Conservation (phyloP, 2,888 invertebrate species). For the Syrista parreyssii region DNA sequence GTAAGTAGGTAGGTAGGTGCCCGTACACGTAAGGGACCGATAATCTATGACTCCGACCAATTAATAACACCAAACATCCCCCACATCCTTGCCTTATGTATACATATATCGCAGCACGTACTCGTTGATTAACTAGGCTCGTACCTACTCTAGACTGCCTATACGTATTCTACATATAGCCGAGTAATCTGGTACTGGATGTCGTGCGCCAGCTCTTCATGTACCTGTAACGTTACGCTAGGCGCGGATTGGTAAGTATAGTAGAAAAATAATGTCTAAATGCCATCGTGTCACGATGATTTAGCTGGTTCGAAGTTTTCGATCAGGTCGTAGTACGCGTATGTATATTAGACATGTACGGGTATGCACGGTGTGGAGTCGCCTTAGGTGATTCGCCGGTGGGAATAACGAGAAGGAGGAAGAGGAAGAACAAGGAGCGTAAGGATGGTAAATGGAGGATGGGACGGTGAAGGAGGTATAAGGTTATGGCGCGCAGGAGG, state of each 20-base stretch:
- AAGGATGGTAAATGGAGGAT: neutral
- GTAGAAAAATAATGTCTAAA: neutral
- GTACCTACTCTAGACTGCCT: neutral
- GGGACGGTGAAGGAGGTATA: neutral
- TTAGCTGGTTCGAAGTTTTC: neutral
- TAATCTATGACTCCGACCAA: constrained; percentile 40
- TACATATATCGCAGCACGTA: constrained; percentile 10
- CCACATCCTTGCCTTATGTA: neutral
- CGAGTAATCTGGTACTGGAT: neutral
- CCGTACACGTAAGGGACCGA: constrained; percentile 14
- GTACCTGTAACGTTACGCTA: neutral
- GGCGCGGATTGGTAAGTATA: neutral
- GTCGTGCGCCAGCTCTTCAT: neutral
- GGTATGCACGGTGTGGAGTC: neutral
- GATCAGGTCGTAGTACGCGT: neutral
- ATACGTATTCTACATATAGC: neutral
- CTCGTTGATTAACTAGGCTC: constrained; percentile 41
- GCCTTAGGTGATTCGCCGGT: neutral
- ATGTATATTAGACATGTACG: neutral
- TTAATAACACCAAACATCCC: constrained; percentile 42
- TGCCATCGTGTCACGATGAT: neutral
- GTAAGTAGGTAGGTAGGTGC: neutral
- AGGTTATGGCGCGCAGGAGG: neutral
- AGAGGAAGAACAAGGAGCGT: neutral
- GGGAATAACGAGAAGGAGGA: neutral